Conservation (phyloP, 2,888 invertebrate species). For the Atethmia centrago region DNA sequence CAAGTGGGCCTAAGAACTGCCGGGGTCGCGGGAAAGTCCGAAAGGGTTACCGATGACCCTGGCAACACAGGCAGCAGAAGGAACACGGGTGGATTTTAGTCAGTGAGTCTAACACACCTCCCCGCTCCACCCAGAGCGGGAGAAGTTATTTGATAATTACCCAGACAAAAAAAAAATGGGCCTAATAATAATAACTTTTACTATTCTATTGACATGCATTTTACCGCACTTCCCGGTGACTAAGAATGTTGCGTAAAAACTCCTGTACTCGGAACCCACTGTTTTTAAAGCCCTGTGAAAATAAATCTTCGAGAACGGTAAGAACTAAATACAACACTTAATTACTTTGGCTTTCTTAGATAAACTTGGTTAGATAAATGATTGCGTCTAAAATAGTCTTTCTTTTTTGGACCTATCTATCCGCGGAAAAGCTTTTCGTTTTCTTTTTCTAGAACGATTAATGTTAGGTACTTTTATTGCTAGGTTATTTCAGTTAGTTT, state of each 20-base stretch:
- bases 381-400: constrained; percentile 6
- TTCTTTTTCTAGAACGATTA: not conserved
- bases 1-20: too few relatives aligned
- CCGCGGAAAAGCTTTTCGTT: constrained; percentile 6
- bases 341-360: constrained; percentile 9
- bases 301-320: not conserved
- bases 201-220: not conserved
- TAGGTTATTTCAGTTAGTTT: not conserved
- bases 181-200: not conserved
- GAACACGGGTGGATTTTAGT: too few relatives aligned
- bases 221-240: too few relatives aligned
- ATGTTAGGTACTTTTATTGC: not conserved
- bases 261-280: not conserved
- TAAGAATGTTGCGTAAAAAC: not conserved
- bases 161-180: too few relatives aligned
- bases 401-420: not conserved
- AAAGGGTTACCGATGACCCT: too few relatives aligned
- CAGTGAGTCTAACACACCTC: too few relatives aligned
- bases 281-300: not conserved
- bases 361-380: not conserved
- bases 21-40: too few relatives aligned
- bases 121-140: too few relatives aligned
- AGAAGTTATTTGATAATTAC: too few relatives aligned
- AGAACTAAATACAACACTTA: not conserved
- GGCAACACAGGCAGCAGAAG: too few relatives aligned